A percentile compares a stretch with the other conserved stretches of the same genome.
phyloP scores from a whole-genome alignment of 2,797 vertebrate species.

The Odontamblyopus rebecca region DNA sequence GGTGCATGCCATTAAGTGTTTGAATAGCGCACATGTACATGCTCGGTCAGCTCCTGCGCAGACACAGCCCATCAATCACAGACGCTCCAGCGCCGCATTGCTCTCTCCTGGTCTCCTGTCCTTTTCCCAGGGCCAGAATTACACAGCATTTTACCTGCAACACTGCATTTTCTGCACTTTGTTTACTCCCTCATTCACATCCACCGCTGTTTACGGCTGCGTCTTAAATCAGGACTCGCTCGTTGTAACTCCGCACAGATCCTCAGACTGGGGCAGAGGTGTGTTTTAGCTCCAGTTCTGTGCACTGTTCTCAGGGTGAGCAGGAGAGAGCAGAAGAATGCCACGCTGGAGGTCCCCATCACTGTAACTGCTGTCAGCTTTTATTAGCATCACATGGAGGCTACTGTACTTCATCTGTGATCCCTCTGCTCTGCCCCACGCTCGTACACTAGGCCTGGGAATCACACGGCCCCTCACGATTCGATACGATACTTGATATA shows the following conservation, averaged over 20 bases:
- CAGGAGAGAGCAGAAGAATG: slow-evolving; percentile 1
- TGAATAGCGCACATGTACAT: slow-evolving; percentile 70
- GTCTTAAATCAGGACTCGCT: slow-evolving; percentile 18
- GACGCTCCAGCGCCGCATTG: slow-evolving; percentile 61
- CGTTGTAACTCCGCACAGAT: slow-evolving; percentile 11
- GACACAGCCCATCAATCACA: slow-evolving; percentile 77
- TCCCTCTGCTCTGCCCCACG: slow-evolving; percentile 22
- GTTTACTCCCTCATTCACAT: slow-evolving; percentile 25
- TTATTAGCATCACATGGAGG: slow-evolving; percentile 16
- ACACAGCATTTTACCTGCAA: slow-evolving; percentile 72
- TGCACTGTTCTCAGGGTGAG: neutral
- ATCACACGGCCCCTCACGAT: no score
- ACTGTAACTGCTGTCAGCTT: slow-evolving; percentile 11
- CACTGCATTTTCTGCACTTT: slow-evolving; percentile 53
- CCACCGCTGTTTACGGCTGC: slow-evolving; percentile 24
- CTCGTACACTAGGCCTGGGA: neutral
- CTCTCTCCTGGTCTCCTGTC: slow-evolving; percentile 59
- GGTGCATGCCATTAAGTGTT: slow-evolving; percentile 59
- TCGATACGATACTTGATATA: no score
- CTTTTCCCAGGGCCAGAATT: slow-evolving; percentile 59
- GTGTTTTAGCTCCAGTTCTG: neutral
- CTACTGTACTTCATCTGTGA: slow-evolving; percentile 15
- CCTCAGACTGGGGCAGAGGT: slow-evolving; percentile 1
- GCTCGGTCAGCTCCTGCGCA: slow-evolving; percentile 76
- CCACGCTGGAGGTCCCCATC: slow-evolving; percentile 1